Base-by-base conservation (phyloP, 37 sponge, comb jelly and placozoan genomes). In the Ianthella basta region DNA sequence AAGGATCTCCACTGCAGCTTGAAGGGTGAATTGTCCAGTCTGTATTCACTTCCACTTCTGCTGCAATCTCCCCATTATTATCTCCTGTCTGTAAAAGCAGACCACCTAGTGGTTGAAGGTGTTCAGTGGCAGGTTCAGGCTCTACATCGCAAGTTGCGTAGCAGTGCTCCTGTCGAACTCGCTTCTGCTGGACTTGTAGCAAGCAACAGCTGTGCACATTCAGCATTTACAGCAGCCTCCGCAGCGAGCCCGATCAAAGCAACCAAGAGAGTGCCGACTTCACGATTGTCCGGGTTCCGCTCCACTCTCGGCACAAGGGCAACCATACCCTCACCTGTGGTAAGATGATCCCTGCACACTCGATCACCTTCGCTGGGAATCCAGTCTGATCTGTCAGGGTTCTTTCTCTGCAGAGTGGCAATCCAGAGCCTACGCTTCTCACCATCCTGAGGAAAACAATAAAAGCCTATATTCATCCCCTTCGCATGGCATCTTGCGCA, bases 151-250 rank as follows among this genome's bases (percentile, higher is more conserved):
- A 57, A 61, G 64, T 61, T 61, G 64, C 64, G 10, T 61, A 61
- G 64, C 24, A 61, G 64, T 61, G 64, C 64, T 61, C 64, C 13
- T 61, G 64, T 61, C 64, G 29, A 61, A 61, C 64, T 61, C 64
- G 29, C 12, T 61, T 61, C 64, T 61, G 64, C 64, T 29, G 64
- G 2, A 61, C 64, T 13, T 61, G 64, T 61, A 61, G 64, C 10
- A 61, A n/a, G n/a, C n/a, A n/a, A 12, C 3, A 13, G 64, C 64
- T 4, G 4, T 61, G 64, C 64, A 13, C 64, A 6, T 61, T 61
- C 64, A 61, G 64, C 64, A 61, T 61, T 12, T 61, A 13, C 64
- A 61, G 64, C 64, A 61, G 64, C 64, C 64, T 29, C 64, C 64
- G 14, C 64, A 61, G 64, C 64, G 64, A 61, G 64, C 64, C 13